These are phyloP conservation scores for Dendrolimus pini DNA, from an alignment of 2,888 invertebrate species.

Conservation along the genomic window DNA sequence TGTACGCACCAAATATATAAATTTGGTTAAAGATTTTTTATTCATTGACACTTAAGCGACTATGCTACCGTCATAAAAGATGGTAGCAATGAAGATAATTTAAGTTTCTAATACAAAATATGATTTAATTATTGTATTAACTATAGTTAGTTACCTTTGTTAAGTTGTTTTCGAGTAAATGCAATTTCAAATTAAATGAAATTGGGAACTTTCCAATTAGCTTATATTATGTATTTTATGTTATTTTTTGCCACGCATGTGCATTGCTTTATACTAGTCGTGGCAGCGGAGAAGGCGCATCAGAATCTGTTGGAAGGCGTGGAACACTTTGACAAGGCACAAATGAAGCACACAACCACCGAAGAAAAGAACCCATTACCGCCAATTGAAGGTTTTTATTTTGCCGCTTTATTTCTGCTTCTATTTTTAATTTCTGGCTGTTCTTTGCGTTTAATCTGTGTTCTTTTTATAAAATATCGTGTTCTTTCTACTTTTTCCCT, in stretches of 20 bases:
- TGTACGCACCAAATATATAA: no score
- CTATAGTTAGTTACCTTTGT: no score
- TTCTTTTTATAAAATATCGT: no score
- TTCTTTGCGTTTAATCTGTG: no score
- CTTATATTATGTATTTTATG: neutral
- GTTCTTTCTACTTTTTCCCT: no score
- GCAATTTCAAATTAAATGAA: neutral
- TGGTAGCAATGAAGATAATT: no score
- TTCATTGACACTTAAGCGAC: no score
- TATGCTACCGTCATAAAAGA: no score
- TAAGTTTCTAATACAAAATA: no score
- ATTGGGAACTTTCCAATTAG: neutral
- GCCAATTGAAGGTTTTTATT: slow-evolving; percentile 80
- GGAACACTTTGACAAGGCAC: slow-evolving; percentile 83
- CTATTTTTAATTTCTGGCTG: slow-evolving; percentile 12
- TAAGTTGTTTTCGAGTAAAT: no score
- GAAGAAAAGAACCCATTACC: slow-evolving; percentile 86
- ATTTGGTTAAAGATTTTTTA: no score
- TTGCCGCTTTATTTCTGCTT: slow-evolving; percentile 31
- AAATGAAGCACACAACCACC: slow-evolving; percentile 84
- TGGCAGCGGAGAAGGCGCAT: slow-evolving; percentile 84
- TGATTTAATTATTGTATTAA: no score
- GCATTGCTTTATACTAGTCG: slow-evolving; percentile 74
- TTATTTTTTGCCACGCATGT: slow-evolving; percentile 19
- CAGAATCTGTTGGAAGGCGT: slow-evolving; percentile 83